Conservation (phyloP, 2,797 vertebrate genomes). For the Coregonus ussuriensis region DNA sequence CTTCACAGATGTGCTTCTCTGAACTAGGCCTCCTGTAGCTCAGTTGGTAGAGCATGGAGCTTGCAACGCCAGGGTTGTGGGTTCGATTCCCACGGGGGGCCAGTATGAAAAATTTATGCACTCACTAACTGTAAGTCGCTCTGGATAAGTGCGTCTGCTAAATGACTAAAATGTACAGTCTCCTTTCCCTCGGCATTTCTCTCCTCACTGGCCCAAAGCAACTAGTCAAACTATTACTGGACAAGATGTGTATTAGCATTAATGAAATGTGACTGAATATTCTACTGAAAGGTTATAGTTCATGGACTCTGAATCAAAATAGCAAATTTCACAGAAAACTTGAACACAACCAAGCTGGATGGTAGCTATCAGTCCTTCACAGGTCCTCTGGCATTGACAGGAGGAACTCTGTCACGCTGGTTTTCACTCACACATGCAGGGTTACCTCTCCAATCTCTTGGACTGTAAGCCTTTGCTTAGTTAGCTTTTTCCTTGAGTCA, state of each 20-base stretch:
- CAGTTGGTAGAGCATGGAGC: too few relatives aligned
- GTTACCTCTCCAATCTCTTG: slow-evolving; percentile 2
- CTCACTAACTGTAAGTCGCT: too few relatives aligned
- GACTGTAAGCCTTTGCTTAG: background rate
- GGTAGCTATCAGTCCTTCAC: background rate
- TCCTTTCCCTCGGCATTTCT: background rate
- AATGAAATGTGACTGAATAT: background rate
- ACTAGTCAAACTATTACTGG: background rate
- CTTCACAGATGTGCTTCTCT: slow-evolving; percentile 62
- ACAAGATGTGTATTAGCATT: background rate
- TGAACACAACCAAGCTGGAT: background rate
- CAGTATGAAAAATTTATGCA: too few relatives aligned
- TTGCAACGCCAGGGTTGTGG: too few relatives aligned
- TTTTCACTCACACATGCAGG: slow-evolving; percentile 19
- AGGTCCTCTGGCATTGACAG: background rate
- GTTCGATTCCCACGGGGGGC: too few relatives aligned
- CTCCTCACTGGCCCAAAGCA: background rate
- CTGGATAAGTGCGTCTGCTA: too few relatives aligned
- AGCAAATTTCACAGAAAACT: background rate
- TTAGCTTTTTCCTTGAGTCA: slow-evolving; percentile 3
- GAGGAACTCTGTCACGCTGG: background rate
- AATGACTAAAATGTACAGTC: background rate
- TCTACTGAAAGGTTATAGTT: background rate
- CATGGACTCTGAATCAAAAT: background rate
- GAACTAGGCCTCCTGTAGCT: slow-evolving; percentile 13